Conservation (phyloP, 1,140 invertebrate genomes). For the Trachymyrmex cornetzi region DNA sequence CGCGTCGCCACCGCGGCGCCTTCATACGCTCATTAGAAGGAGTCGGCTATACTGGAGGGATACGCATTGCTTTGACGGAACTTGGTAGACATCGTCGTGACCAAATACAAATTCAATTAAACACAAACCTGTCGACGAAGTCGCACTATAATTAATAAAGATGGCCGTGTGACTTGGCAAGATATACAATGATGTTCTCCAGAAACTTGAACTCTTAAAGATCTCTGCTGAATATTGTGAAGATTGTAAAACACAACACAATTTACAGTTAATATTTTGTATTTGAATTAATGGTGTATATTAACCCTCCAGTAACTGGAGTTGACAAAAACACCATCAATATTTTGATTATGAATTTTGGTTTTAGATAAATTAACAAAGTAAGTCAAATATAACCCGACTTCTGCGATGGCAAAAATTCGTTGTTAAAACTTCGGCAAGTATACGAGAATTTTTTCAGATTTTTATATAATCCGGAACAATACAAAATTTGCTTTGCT, state of each 20-base stretch:
- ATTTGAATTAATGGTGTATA: not conserved
- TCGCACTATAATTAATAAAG: constrained; percentile 18
- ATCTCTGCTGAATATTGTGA: not conserved
- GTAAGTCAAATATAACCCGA: too few relatives aligned
- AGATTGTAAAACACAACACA: not conserved
- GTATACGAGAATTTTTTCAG: too few relatives aligned
- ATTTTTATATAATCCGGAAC: too few relatives aligned
- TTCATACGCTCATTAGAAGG: constrained; percentile 56
- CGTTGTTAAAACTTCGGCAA: too few relatives aligned
- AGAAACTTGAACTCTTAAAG: not conserved
- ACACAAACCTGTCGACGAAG: not conserved
- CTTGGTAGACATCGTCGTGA: constrained; percentile 29
- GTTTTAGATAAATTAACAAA: too few relatives aligned
- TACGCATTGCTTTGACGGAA: constrained; percentile 45
- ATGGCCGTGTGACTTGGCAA: not conserved
- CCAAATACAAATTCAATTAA: constrained; percentile 45
- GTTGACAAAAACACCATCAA: too few relatives aligned
- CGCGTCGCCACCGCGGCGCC: not conserved
- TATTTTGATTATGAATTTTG: too few relatives aligned
- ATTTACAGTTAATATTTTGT: not conserved
- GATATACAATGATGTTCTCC: not conserved
- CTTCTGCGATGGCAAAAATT: too few relatives aligned
- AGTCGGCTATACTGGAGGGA: constrained; percentile 20
- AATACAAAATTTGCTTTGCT: too few relatives aligned
- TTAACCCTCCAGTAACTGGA: too few relatives aligned